These are phyloP conservation scores for Drosophila dives DNA, from an alignment of 2,888 invertebrate genomes.

Conservation along the genomic window DNA sequence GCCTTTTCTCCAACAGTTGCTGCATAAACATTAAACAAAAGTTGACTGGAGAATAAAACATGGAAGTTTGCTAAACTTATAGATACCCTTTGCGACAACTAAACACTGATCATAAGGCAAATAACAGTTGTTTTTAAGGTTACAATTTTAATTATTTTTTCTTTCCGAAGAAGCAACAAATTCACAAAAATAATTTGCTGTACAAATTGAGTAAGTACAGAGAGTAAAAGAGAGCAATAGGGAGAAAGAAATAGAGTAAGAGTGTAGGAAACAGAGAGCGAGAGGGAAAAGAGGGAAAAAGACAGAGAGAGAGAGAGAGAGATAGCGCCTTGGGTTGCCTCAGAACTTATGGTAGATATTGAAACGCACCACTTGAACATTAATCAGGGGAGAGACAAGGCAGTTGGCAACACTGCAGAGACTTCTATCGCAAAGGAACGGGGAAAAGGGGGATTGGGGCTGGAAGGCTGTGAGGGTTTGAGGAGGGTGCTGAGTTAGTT, in stretches of 20 bases:
- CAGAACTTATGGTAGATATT: constrained; percentile 33
- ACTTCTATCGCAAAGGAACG: not conserved
- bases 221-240: not conserved
- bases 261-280: not conserved
- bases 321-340: not conserved
- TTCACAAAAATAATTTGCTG: not conserved
- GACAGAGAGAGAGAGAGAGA: not conserved
- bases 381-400: constrained; percentile 41
- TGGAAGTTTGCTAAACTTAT: not conserved
- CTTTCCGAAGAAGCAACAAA: not conserved
- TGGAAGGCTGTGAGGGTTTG: not conserved
- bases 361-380: constrained; percentile 39
- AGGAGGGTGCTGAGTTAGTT: not conserved
- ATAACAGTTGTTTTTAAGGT: not conserved
- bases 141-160: not conserved
- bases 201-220: not conserved
- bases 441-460: not conserved
- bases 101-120: not conserved
- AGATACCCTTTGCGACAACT: not conserved
- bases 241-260: not conserved
- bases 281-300: not conserved
- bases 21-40: constrained; percentile 19
- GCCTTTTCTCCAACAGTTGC: constrained; percentile 19
- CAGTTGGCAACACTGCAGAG: constrained; percentile 14
- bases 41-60: not conserved